phyloP scores from a whole-genome alignment of 2,888 invertebrate genomes.

The Hoplodrina blanda region DNA sequence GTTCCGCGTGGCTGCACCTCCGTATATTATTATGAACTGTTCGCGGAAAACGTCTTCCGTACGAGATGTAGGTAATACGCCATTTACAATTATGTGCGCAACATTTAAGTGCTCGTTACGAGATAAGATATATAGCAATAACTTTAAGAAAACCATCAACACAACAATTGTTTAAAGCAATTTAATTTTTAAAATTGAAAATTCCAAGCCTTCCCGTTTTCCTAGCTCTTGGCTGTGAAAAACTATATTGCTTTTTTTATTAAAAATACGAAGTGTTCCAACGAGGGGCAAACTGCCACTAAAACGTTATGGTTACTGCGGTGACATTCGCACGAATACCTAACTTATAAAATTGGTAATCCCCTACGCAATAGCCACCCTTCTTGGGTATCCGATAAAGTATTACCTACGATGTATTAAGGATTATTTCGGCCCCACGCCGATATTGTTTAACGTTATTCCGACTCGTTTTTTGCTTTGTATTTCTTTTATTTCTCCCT shows the following conservation, averaged over 20 bases:
- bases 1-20: conserved; percentile 41
- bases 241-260: conserved; percentile 87
- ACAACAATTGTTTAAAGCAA: conserved; percentile 66
- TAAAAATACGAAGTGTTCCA: conserved; percentile 87
- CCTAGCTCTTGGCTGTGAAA: conserved; percentile 77
- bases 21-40: conserved; percentile 28
- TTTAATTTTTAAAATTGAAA: conserved; percentile 82
- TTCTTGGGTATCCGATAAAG: conserved; percentile 76
- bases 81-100: conserved; percentile 17
- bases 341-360: conserved; percentile 89
- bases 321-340: conserved; percentile 87
- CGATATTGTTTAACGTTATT: conserved; percentile 74
- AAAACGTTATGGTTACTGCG: conserved; percentile 89
- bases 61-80: not conserved
- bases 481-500: conserved; percentile 62
- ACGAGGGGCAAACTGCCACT: conserved; percentile 87
- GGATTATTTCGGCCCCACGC: conserved; percentile 75
- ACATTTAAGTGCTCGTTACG: conserved; percentile 4
- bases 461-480: conserved; percentile 67
- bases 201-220: conserved; percentile 75
- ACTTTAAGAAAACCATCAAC: conserved; percentile 54
- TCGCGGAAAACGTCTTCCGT: conserved; percentile 32
- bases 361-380: conserved; percentile 74
- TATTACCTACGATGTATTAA: conserved; percentile 78
- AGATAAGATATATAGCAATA: conserved; percentile 38